Conservation (phyloP, 2,113 vertebrate species). For the Apteryx mantelli region DNA sequence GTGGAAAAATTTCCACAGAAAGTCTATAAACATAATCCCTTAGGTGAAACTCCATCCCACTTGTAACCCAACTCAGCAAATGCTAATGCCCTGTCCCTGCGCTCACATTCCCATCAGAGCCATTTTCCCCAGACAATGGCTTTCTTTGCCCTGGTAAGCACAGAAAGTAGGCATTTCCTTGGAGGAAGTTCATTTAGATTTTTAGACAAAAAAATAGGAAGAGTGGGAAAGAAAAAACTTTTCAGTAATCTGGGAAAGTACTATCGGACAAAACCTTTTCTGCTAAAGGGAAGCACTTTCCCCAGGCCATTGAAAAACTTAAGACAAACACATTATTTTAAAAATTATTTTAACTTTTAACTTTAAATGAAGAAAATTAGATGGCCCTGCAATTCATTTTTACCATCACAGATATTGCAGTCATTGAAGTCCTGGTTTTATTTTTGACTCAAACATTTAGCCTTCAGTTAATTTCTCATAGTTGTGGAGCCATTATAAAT, state of each 20-base stretch:
- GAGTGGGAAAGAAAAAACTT: background rate
- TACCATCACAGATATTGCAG: conserved; percentile 1
- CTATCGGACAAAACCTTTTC: background rate
- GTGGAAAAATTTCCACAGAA: background rate
- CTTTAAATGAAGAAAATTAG: conserved; percentile 44
- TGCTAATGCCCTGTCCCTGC: background rate
- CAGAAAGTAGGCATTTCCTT: conserved; percentile 30
- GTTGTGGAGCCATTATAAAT: conserved; percentile 27
- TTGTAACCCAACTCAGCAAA: background rate
- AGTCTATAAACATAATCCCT: background rate
- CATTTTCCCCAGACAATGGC: background rate
- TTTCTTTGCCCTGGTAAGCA: background rate
- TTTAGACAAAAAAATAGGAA: background rate
- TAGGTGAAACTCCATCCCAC: background rate
- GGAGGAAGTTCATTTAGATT: background rate
- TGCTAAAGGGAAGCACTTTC: conserved; percentile 22
- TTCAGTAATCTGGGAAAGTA: background rate
- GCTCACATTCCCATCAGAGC: background rate
- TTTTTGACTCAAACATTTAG: conserved; percentile 58
- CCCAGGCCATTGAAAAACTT: conserved; percentile 6
- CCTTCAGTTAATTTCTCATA: conserved; percentile 42
- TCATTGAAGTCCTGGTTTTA: conserved; percentile 23
- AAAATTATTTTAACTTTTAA: background rate
- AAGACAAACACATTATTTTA: background rate
- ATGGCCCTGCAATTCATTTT: conserved; percentile 37